Percentiles rank a stretch among this genome's conserved stretches.
Conservation (phyloP, 2,888 invertebrate genomes). For the Hypomecis atomaria region DNA sequence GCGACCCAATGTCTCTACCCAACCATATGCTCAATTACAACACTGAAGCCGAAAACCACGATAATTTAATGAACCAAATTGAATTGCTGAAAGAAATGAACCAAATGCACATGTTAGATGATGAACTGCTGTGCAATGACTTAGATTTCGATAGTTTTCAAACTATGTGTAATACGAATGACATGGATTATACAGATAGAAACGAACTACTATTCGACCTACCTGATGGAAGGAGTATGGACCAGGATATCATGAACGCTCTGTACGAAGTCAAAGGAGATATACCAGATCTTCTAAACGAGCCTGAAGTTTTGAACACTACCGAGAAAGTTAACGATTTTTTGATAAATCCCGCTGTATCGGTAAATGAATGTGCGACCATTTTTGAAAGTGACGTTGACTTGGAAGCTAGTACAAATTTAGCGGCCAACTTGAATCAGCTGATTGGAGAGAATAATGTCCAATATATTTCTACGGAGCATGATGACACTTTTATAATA, state of each 20-base stretch:
- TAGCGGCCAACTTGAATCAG: slow-evolving; percentile 78
- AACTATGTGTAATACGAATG: slow-evolving; percentile 63
- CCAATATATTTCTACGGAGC: slow-evolving; percentile 78
- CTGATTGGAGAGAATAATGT: slow-evolving; percentile 77
- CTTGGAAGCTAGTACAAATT: slow-evolving; percentile 75
- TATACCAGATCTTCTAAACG: slow-evolving; percentile 66
- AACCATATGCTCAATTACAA: slow-evolving; percentile 64
- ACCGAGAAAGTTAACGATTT: slow-evolving; percentile 51
- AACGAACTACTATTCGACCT: slow-evolving; percentile 68
- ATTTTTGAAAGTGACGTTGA: slow-evolving; percentile 80
- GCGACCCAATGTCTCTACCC: slow-evolving; percentile 50
- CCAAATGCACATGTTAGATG: slow-evolving; percentile 72
- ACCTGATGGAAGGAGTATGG: slow-evolving; percentile 58
- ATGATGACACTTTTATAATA: slow-evolving; percentile 79
- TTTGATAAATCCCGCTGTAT: slow-evolving; percentile 50
- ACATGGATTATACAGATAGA: slow-evolving; percentile 63
- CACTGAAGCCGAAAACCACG: slow-evolving; percentile 55
- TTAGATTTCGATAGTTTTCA: slow-evolving; percentile 76
- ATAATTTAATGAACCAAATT: slow-evolving; percentile 71
- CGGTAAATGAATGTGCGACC: slow-evolving; percentile 75
- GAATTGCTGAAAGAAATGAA: slow-evolving; percentile 77
- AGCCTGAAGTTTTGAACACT: slow-evolving; percentile 50
- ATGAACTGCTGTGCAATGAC: slow-evolving; percentile 75
- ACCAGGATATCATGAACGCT: slow-evolving; percentile 63
- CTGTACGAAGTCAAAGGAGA: slow-evolving; percentile 66